Evolutionary conservation across 2,888 invertebrate genomes (phyloP), one percentile per base, ranked within the genome.

Genomic region (Heliconius charithonia): DNA sequence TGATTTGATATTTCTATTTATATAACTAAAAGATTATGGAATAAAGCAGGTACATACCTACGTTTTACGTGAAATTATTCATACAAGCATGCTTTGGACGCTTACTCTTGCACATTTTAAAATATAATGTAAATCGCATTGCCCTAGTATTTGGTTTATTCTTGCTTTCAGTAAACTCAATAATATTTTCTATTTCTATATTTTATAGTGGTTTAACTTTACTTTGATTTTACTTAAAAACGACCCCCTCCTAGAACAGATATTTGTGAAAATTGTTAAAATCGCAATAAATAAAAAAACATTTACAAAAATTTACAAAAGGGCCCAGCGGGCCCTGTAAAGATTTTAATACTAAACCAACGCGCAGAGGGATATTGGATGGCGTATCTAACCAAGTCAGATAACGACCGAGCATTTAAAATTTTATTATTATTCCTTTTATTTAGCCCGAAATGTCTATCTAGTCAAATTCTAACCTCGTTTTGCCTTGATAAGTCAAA

Each of bases 361-460:
- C 25, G 41, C 16, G 32, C 7, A n/a, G 32, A n/a, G 56, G 12
- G 12, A 72, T 32, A 72, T 59, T 59, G n/a, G 32, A 37, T 56
- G n/a, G 56, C 63, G 59, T 59, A 71, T 71, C 16, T 12, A 29
- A 56, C 29, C 71, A 29, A 37, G 51, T 29, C n/a, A 29, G 7
- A 32, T 32, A 32, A 56, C 56, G 71, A 22, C 22, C 56, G 27
- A 13, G 22, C 32, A 22, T 72, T 32, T 59, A 37, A 72, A 72
- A 32, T 72, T 72, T 72, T 72, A 72, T 72, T 37, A 32, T 72
- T 72, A 32, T 56, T 71, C 7, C 56, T 72, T 12, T 29, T 29
- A 29, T 3, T 29, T 32, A 72, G 16, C 32, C n/a, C 7, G 19
- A 56, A n/a, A 72, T 59, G 29, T 59, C 32, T 25, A 59, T 56